phyloP scores from a whole-genome alignment of 2,797 vertebrate genomes.

The Sarcoramphus papa region DNA sequence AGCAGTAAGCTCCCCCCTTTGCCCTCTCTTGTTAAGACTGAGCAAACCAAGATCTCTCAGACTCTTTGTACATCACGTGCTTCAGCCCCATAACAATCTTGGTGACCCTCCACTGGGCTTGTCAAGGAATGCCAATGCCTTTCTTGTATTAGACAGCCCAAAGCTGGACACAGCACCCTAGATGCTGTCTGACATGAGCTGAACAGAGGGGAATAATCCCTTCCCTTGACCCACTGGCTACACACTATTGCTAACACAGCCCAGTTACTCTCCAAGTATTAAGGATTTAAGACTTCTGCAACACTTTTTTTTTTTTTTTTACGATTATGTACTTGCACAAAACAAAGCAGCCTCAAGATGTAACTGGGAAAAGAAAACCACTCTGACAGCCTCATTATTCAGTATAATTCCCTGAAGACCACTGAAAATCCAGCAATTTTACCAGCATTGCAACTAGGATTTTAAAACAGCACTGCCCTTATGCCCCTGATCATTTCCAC shows the following conservation, averaged over 20 bases:
- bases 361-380: background rate
- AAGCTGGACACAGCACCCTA: background rate
- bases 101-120: background rate
- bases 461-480: background rate
- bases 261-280: background rate
- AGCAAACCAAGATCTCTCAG: background rate
- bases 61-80: background rate
- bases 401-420: background rate
- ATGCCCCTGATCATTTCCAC: background rate
- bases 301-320: background rate
- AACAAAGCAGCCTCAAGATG: background rate
- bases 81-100: background rate
- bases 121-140: background rate
- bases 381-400: background rate
- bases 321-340: background rate
- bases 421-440: background rate
- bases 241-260: background rate
- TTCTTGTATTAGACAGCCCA: background rate
- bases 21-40: background rate
- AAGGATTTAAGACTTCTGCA: background rate
- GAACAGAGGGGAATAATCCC: background rate
- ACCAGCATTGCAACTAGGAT: background rate
- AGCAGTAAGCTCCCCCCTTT: background rate
- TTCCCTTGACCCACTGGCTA: background rate
- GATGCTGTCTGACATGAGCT: background rate